These are phyloP conservation scores for Leptinotarsa lineolata DNA, from an alignment of 1,140 invertebrate species.

Conservation along the genomic window DNA sequence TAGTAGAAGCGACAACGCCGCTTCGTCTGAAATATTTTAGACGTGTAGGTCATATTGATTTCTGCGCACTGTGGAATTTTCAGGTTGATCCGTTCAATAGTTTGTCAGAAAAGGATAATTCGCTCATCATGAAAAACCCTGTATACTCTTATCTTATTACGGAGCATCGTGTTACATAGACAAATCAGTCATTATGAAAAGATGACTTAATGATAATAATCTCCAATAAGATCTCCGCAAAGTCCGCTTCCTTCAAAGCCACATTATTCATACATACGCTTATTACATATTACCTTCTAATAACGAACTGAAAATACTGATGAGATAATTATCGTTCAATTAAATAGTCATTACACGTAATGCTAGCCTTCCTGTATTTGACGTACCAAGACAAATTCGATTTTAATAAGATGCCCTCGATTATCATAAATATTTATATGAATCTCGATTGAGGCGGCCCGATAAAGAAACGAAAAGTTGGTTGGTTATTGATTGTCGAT, in stretches of 20 bases:
- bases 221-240: neutral
- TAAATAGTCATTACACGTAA: neutral
- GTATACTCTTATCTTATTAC: too few species aligned
- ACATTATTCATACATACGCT: neutral
- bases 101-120: too few species aligned
- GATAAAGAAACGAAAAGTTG: neutral
- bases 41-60: too few species aligned
- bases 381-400: conserved; percentile 2
- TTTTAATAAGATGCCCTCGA: neutral
- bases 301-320: neutral
- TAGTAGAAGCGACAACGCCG: too few species aligned
- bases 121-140: too few species aligned
- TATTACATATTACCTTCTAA: neutral
- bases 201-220: neutral
- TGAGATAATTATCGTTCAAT: neutral
- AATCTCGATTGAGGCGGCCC: too few species aligned
- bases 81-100: too few species aligned
- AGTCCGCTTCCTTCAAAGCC: neutral
- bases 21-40: too few species aligned
- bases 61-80: too few species aligned
- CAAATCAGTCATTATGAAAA: too few species aligned
- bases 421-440: neutral
- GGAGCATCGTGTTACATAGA: too few species aligned
- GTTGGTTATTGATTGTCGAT: neutral
- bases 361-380: neutral